Percentiles rank a stretch among this genome's conserved stretches.
Evolutionary conservation across 2,113 vertebrate genomes (phyloP).

Genomic region (Catagonus wagneri): DNA sequence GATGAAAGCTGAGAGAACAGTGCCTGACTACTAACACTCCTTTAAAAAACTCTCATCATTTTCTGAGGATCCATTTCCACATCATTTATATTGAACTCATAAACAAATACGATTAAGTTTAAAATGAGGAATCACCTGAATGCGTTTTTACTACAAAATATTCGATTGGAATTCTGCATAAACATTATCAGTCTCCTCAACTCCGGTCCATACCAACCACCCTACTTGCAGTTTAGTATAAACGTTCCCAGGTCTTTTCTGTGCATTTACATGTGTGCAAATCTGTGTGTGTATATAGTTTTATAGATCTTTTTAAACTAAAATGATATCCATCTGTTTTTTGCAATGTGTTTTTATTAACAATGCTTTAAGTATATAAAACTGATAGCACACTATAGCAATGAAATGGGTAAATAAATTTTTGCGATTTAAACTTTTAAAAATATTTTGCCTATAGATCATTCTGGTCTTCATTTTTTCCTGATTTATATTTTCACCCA

Average conservation of each 20-base stretch:
- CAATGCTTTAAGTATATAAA: neutral
- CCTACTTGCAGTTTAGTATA: neutral
- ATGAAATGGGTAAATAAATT: neutral
- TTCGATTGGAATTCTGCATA: neutral
- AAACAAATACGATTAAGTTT: neutral
- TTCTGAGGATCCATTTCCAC: neutral
- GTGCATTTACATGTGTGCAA: neutral
- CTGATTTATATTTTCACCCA: neutral
- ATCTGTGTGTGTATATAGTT: neutral
- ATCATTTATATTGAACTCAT: neutral
- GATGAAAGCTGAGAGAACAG: neutral
- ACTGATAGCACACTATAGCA: neutral
- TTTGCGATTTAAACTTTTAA: constrained; percentile 24
- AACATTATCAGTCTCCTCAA: neutral
- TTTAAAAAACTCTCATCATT: neutral
- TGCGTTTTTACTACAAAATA: neutral
- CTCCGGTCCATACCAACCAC: neutral
- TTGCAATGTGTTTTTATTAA: neutral
- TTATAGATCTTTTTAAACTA: neutral
- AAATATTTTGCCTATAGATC: neutral
- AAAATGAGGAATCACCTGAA: neutral
- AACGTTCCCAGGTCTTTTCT: neutral
- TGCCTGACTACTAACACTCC: rapidly evolving
- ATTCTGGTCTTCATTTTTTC: neutral
- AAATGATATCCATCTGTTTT: neutral